Percentiles rank a stretch among this genome's conserved stretches.
Evolutionary conservation across 2,888 invertebrate genomes (phyloP).

Genomic region (Caenorhabditis doughertyi): DNA sequence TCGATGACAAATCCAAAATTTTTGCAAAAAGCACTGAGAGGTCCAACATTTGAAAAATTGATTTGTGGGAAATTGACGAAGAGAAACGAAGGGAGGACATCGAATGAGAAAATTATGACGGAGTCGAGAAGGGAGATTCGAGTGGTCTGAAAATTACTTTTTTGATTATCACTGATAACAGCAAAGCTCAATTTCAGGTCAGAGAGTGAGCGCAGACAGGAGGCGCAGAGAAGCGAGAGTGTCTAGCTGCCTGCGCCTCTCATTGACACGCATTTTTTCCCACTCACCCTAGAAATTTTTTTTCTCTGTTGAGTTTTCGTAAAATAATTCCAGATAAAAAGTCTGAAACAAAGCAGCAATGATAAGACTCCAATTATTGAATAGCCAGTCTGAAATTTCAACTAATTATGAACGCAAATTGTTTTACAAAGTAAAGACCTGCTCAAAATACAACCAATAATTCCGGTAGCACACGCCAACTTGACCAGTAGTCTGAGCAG

Average conservation of each 20-base stretch:
- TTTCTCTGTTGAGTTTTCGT: background rate
- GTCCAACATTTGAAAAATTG: background rate
- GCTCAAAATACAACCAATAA: background rate
- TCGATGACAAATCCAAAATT: background rate
- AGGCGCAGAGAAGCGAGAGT: too few species aligned
- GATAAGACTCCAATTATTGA: background rate
- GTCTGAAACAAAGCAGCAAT: background rate
- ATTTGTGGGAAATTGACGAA: background rate
- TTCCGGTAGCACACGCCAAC: background rate
- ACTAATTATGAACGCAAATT: too few species aligned
- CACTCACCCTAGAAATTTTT: background rate
- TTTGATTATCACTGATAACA: too few species aligned
- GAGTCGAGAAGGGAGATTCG: background rate
- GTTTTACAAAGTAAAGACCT: background rate
- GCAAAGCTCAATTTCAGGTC: too few species aligned
- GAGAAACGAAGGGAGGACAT: background rate
- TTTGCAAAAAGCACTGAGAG: background rate
- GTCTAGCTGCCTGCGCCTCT: too few species aligned
- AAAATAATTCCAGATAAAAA: conserved; percentile 4
- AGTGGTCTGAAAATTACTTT: background rate
- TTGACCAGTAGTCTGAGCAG: background rate
- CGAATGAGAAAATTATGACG: background rate
- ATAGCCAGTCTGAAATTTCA: too few species aligned
- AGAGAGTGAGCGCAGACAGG: too few species aligned
- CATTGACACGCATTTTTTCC: too few species aligned